A percentile compares a stretch with the other conserved stretches of the same genome.
phyloP scores from a whole-genome alignment of 2,797 vertebrate genomes.

The Anguilla obscura region DNA sequence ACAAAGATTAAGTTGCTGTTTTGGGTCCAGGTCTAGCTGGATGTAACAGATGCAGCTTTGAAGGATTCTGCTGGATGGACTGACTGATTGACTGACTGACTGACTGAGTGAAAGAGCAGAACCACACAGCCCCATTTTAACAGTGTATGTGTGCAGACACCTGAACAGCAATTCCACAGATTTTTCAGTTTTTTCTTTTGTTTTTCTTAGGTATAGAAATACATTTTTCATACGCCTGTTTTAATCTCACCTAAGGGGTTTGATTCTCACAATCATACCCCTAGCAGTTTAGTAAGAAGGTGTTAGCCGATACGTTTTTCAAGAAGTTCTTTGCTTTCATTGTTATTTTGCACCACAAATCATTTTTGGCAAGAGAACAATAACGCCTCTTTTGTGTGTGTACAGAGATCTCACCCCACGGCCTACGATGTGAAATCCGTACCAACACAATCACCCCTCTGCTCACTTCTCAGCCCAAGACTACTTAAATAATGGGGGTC shows the following conservation, averaged over 20 bases:
- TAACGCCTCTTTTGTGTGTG: background rate
- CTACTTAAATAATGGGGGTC: background rate
- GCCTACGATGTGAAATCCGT: background rate
- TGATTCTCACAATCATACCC: background rate
- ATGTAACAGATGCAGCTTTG: background rate
- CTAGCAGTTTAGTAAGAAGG: background rate
- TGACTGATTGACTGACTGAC: background rate
- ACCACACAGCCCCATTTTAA: background rate
- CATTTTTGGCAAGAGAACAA: background rate
- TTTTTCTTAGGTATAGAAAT: background rate
- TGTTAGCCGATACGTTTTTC: background rate
- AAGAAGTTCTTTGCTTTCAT: background rate
- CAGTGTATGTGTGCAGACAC: background rate
- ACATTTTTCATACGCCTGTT: background rate
- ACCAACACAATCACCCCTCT: background rate
- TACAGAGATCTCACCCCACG: background rate
- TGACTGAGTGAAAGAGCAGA: background rate
- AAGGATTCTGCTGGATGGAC: background rate
- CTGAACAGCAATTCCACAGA: background rate
- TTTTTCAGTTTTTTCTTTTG: background rate
- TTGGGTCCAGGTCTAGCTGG: background rate
- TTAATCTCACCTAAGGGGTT: background rate
- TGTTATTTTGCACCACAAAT: background rate
- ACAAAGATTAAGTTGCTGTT: background rate
- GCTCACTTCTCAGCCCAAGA: background rate